Evolutionary conservation across 2,888 invertebrate genomes (phyloP).

Genomic region (Sinhomidia bicolor): DNA sequence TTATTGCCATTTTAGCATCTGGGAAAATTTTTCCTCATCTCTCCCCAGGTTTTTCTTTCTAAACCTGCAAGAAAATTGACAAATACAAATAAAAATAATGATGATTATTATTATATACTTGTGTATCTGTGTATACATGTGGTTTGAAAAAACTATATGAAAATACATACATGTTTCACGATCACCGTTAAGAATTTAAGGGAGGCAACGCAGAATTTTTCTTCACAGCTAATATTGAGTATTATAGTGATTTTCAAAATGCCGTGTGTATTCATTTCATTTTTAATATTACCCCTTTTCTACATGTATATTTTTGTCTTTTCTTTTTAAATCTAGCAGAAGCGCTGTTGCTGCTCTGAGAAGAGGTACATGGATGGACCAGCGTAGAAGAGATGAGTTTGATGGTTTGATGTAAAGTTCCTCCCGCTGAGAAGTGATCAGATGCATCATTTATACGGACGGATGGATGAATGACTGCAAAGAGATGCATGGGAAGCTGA

Average conservation of each 20-base stretch:
- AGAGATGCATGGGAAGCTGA: conserved; percentile 53
- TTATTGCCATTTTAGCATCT: conserved; percentile 36
- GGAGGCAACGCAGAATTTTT: no score
- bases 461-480: conserved; percentile 63
- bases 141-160: not conserved
- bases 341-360: no score
- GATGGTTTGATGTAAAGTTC: conserved; percentile 65
- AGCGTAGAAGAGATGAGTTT: conserved; percentile 22
- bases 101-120: no score
- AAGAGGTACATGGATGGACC: conserved; percentile 8
- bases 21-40: conserved; percentile 51
- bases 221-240: no score
- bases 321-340: not conserved
- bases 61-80: conserved; percentile 53
- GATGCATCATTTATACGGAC: conserved; percentile 69
- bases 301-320: no score
- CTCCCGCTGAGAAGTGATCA: conserved; percentile 68
- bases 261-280: no score
- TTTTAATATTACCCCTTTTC: no score
- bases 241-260: no score
- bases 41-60: conserved; percentile 2
- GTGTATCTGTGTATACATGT: no score
- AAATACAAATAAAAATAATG: conserved; percentile 24
- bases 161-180: not conserved
- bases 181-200: no score